Conservation (phyloP, 2,113 vertebrate species). For the Zosterops pallidus region DNA sequence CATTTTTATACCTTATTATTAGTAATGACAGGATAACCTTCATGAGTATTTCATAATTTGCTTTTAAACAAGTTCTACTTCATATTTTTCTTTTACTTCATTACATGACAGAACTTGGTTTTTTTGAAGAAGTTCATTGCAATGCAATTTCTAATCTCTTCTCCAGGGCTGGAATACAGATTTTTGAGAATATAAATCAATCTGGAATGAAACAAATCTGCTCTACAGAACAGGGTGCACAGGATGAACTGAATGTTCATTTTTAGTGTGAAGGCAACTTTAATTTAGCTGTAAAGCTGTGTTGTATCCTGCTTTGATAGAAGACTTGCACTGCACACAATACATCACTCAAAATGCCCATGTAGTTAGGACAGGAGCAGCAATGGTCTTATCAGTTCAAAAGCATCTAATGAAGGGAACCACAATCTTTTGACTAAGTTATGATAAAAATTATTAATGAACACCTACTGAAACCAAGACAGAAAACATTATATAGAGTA, state of each 20-base stretch:
- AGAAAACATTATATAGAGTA: not conserved
- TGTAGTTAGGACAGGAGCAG: not conserved
- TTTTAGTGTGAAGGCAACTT: not conserved
- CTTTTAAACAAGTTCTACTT: not conserved
- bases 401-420: not conserved
- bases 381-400: not conserved
- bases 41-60: not conserved
- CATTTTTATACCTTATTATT: not conserved
- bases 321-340: not conserved
- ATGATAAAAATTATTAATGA: not conserved
- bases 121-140: not conserved
- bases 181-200: not conserved
- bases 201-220: not conserved
- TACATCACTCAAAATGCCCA: rapidly evolving
- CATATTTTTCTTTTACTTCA: not conserved
- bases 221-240: not conserved
- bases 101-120: not conserved
- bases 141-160: not conserved
- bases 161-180: not conserved
- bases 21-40: not conserved
- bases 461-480: not conserved
- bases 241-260: not conserved
- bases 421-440: not conserved
- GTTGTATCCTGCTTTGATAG: not conserved
- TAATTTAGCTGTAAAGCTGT: not conserved